A percentile compares a stretch with the other conserved stretches of the same genome.
Conservation (phyloP, 2,888 invertebrate species). For the Drosophila seclusa region DNA sequence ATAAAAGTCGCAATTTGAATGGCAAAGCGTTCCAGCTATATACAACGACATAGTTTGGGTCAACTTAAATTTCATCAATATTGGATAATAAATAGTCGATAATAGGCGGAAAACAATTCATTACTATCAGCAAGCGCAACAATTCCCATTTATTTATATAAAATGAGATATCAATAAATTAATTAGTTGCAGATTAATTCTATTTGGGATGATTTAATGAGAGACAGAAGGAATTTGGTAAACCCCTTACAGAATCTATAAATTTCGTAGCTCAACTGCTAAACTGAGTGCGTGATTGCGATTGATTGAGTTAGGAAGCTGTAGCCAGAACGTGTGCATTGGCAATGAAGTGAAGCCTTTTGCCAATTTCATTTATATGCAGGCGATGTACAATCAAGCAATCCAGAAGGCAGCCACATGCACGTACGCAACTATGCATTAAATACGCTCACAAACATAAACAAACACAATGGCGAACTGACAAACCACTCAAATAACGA, state of each 20-base stretch:
- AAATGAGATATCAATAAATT: not conserved
- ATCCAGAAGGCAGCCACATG: slow-evolving; percentile 37
- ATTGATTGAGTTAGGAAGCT: slow-evolving; percentile 21
- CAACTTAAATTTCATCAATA: not conserved
- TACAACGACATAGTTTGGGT: not conserved
- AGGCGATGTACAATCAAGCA: slow-evolving; percentile 60
- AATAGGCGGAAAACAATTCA: not conserved
- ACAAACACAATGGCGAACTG: slow-evolving; percentile 16
- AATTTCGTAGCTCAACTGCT: not conserved
- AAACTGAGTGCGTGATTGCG: slow-evolving; percentile 1
- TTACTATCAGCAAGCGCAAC: not conserved
- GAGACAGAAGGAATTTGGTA: not conserved
- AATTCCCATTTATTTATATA: not conserved
- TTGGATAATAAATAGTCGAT: not conserved
- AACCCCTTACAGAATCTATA: not conserved
- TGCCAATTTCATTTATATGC: slow-evolving; percentile 63
- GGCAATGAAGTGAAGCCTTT: slow-evolving; percentile 69
- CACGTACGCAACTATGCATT: slow-evolving; percentile 63
- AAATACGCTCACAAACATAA: slow-evolving; percentile 25
- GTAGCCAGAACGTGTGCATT: slow-evolving; percentile 46
- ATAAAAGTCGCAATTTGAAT: not conserved
- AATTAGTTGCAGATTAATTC: not conserved
- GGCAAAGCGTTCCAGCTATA: not conserved
- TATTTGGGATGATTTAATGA: not conserved
- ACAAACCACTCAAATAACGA: slow-evolving; percentile 15